phyloP scores from a whole-genome alignment of 2,113 vertebrate species.

The Leucoraja erinaceus region DNA sequence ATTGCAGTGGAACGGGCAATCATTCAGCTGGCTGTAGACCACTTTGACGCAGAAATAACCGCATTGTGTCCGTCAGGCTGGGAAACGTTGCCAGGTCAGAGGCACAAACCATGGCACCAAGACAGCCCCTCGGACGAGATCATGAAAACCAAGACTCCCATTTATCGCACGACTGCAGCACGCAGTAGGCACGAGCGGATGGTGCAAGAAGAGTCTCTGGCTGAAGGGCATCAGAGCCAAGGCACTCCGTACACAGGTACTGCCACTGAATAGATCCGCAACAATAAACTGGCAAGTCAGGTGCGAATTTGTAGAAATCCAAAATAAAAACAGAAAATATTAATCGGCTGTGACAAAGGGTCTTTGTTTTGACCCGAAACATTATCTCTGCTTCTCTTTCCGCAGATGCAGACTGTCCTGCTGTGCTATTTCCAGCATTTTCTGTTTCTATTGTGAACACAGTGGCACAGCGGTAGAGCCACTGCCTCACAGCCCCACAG shows the following conservation, averaged over 20 bases:
- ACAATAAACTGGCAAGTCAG: neutral
- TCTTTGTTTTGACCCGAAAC: no score
- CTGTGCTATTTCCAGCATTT: no score
- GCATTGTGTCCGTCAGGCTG: neutral
- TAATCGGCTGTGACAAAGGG: no score
- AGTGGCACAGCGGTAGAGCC: no score
- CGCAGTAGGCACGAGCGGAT: neutral
- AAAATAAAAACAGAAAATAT: no score
- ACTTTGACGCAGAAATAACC: neutral
- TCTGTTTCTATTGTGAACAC: no score
- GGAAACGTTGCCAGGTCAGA: neutral
- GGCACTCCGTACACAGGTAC: conserved; percentile 1
- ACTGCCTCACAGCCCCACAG: no score
- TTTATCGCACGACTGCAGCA: conserved; percentile 7
- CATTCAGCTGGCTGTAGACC: neutral
- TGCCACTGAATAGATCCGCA: neutral
- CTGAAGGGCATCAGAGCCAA: neutral
- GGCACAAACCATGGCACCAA: neutral
- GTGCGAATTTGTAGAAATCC: no score
- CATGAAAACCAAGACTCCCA: conserved; percentile 23
- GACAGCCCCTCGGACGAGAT: conserved; percentile 20
- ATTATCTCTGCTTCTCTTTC: no score
- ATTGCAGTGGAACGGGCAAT: neutral
- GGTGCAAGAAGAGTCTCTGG: neutral
- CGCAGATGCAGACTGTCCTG: no score